Evolutionary conservation across 2,797 vertebrate species (phyloP).

Genomic region (Acanthornis magna): DNA sequence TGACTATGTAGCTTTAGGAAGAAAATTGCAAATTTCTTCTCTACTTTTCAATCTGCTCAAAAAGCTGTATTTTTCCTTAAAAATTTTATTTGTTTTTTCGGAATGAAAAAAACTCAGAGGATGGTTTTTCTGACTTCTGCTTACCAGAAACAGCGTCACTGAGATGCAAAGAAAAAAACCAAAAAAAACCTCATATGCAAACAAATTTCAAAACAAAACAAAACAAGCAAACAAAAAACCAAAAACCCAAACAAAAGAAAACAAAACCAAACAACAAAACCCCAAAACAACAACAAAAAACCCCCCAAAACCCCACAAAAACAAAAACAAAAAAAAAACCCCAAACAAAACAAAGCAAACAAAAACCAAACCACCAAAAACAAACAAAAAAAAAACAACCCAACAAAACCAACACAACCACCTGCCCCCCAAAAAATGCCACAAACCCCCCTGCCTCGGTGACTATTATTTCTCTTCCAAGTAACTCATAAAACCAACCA

Average conservation of each 20-base stretch:
- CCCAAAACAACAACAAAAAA: no score
- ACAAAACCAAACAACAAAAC: no score
- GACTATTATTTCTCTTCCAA: not conserved
- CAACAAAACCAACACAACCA: no score
- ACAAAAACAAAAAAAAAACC: not conserved
- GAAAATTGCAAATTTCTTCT: not conserved
- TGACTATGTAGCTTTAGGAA: not conserved
- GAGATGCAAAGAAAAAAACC: no score
- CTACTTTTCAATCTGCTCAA: not conserved
- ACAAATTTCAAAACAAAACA: not conserved
- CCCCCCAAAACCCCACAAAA: no score
- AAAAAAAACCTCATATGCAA: fast-evolving
- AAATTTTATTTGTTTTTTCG: not conserved
- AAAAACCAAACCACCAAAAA: no score
- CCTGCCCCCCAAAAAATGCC: not conserved
- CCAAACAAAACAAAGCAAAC: no score
- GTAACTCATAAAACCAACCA: not conserved
- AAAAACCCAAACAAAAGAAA: not conserved
- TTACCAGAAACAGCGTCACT: not conserved
- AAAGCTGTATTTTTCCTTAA: not conserved
- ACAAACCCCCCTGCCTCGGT: not conserved
- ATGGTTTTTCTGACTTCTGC: not conserved
- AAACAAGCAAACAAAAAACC: not conserved
- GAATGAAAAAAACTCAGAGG: not conserved
- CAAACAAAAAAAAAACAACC: no score